phyloP scores from a whole-genome alignment of 64 coral and sea anemone genomes.

The Trachythela sp. region DNA sequence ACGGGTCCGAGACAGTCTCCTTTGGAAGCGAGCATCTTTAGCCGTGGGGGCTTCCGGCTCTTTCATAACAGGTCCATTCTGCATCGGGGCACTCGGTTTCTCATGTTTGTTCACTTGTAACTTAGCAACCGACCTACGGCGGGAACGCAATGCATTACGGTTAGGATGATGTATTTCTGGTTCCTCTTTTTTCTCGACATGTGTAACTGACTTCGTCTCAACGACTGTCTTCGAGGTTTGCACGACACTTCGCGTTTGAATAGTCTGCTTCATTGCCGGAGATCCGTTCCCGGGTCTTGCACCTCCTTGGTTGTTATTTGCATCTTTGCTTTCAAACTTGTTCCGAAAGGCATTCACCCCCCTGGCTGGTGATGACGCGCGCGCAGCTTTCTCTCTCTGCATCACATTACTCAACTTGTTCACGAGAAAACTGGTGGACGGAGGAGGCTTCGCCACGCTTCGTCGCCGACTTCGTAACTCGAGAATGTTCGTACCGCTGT shows the following conservation, averaged over 20 bases:
- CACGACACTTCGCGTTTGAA: neutral
- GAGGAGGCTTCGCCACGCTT: neutral
- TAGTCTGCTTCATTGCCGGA: neutral
- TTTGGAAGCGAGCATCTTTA: slow-evolving; percentile 6
- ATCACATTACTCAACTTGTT: slow-evolving; percentile 15
- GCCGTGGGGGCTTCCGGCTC: neutral
- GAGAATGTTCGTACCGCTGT: slow-evolving; percentile 22
- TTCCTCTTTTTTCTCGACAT: neutral
- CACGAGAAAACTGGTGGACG: neutral
- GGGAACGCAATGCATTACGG: slow-evolving; percentile 9
- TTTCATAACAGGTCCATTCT: neutral
- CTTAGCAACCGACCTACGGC: neutral
- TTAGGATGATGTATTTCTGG: neutral
- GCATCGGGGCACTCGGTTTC: neutral
- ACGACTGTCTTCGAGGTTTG: neutral
- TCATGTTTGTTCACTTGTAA: neutral
- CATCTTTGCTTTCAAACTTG: slow-evolving; percentile 6
- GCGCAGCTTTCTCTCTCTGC: neutral
- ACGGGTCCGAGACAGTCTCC: neutral
- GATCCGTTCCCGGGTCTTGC: neutral
- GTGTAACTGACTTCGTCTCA: neutral
- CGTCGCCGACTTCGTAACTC: slow-evolving; percentile 3
- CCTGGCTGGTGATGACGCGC: neutral
- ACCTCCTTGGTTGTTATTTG: neutral
- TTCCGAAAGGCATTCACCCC: neutral